Evolutionary conservation across 1,140 invertebrate species (phyloP).

Genomic region (Pinna nobilis): DNA sequence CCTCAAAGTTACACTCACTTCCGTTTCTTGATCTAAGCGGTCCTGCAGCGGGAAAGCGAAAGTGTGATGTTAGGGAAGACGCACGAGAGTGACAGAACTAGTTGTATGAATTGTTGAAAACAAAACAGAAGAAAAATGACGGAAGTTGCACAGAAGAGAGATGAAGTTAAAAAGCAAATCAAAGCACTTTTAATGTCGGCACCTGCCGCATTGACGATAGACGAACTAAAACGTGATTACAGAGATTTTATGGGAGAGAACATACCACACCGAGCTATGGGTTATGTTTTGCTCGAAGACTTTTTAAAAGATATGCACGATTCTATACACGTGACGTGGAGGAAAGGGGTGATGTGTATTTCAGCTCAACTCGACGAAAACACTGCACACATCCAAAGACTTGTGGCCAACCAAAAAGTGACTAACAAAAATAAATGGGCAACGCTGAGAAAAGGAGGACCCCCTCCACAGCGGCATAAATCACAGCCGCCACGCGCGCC

Average conservation of each 20-base stretch:
- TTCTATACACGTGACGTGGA: conserved; percentile 47
- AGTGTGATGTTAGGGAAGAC: not conserved
- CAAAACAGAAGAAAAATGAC: conserved; percentile 47
- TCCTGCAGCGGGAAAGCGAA: conserved; percentile 5
- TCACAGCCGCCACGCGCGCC: conserved; percentile 16
- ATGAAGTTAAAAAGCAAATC: conserved; percentile 58
- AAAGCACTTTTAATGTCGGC: conserved; percentile 61
- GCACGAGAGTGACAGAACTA: not conserved
- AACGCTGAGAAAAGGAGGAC: conserved; percentile 32
- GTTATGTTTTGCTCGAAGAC: conserved; percentile 56
- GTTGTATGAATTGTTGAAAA: not conserved
- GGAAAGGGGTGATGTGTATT: conserved; percentile 54
- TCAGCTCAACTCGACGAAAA: conserved; percentile 55
- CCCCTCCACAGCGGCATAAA: not conserved
- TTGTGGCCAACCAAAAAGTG: conserved; percentile 65
- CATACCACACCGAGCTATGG: conserved; percentile 56
- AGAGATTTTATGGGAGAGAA: conserved; percentile 51
- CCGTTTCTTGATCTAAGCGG: no score
- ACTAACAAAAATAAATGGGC: conserved; percentile 53
- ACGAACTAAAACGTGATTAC: conserved; percentile 61
- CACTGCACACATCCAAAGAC: conserved; percentile 60
- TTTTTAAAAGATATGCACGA: conserved; percentile 63
- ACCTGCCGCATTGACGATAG: conserved; percentile 55
- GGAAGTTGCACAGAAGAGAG: conserved; percentile 45
- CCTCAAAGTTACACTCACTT: no score